phyloP scores from a whole-genome alignment of 2,888 invertebrate genomes.

The Oscheius sp. region DNA sequence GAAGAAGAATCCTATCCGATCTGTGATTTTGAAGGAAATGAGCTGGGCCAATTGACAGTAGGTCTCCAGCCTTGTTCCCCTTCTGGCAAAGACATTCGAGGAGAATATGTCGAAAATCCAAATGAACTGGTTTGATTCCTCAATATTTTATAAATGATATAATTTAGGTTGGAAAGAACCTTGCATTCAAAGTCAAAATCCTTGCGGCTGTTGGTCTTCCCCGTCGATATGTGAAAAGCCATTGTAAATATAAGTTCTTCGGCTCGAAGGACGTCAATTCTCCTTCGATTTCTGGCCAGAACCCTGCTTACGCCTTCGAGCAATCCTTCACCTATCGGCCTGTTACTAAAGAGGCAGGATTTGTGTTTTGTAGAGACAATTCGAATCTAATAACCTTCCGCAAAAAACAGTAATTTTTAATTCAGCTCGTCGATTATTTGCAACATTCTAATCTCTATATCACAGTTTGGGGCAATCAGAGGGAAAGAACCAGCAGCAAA shows the following conservation, averaged over 20 bases:
- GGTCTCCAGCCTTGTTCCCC: conserved; percentile 74
- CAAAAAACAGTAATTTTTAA: too few species aligned
- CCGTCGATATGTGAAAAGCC: conserved; percentile 72
- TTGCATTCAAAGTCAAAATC: conserved; percentile 74
- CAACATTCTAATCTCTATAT: conserved; percentile 72
- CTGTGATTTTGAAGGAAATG: conserved; percentile 72
- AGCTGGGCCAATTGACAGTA: conserved; percentile 71
- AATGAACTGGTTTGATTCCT: conserved; percentile 69
- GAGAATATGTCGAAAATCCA: conserved; percentile 74
- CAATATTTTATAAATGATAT: background rate
- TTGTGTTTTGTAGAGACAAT: background rate
- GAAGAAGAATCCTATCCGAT: conserved; percentile 74
- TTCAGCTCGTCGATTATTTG: conserved; percentile 73
- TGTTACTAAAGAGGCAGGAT: conserved; percentile 72
- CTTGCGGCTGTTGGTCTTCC: conserved; percentile 74
- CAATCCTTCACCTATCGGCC: conserved; percentile 72
- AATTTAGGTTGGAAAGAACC: conserved; percentile 71
- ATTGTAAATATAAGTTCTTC: conserved; percentile 73
- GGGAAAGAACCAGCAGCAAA: background rate
- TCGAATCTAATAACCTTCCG: background rate
- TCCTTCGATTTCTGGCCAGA: conserved; percentile 70
- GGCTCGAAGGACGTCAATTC: conserved; percentile 70
- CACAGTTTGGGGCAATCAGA: conserved; percentile 74
- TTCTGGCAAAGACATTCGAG: conserved; percentile 73
- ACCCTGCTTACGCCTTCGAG: conserved; percentile 73